Percentiles rank a stretch among this genome's conserved stretches.
Evolutionary conservation across 2,113 vertebrate species (phyloP).

Genomic region (Colossoma macropomum): DNA sequence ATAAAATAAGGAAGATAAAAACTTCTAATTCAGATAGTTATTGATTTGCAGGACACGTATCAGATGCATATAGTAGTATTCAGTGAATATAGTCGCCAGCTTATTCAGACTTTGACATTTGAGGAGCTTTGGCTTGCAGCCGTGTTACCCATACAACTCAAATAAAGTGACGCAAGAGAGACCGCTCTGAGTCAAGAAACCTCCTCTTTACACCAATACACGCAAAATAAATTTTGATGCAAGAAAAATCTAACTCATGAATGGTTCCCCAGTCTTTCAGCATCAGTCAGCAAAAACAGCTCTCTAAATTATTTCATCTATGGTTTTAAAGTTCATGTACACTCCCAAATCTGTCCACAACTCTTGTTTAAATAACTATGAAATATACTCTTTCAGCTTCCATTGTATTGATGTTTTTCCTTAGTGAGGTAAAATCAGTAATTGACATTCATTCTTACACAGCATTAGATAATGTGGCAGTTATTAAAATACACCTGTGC

Average conservation of each 20-base stretch:
- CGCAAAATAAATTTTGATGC: background rate
- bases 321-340: background rate
- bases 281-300: background rate
- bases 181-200: background rate
- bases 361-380: background rate
- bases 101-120: constrained; percentile 42
- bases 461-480: background rate
- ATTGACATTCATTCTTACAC: background rate
- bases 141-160: constrained; percentile 44
- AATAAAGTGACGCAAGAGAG: constrained; percentile 26
- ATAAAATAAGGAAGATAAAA: too few species aligned
- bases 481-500: background rate
- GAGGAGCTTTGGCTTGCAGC: constrained; percentile 22
- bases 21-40: too few species aligned
- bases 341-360: background rate
- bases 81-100: background rate
- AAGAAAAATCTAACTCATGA: background rate
- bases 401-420: background rate
- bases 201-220: background rate
- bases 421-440: background rate
- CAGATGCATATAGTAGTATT: too few species aligned
- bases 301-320: background rate
- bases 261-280: background rate
- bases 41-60: too few species aligned
- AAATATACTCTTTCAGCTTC: background rate